Evolutionary conservation across 2,888 invertebrate genomes (phyloP).

Genomic region (Pristionchus japonicus): DNA sequence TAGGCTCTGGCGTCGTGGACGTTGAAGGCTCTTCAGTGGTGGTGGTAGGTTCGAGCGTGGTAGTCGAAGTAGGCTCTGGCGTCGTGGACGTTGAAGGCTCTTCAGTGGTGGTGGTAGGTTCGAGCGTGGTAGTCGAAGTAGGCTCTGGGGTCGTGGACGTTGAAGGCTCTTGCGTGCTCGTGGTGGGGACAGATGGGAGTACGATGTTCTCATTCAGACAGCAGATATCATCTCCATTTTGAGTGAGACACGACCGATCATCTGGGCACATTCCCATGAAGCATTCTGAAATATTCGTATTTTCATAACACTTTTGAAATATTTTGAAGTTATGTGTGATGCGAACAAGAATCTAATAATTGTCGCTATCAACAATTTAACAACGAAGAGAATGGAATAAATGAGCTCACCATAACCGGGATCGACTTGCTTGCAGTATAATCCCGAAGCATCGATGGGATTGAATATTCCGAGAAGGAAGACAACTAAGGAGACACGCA

Average conservation of each 20-base stretch:
- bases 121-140: neutral
- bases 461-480: neutral
- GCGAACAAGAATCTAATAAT: too few relatives aligned
- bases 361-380: too few relatives aligned
- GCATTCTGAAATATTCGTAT: constrained; percentile 7
- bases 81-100: neutral
- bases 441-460: neutral
- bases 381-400: neutral
- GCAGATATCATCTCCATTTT: neutral
- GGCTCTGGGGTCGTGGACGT: too few relatives aligned
- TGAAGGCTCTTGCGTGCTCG: neutral
- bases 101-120: neutral
- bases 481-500: neutral
- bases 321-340: too few relatives aligned
- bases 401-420: neutral
- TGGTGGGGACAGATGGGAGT: neutral
- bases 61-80: neutral
- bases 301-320: too few relatives aligned
- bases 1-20: neutral
- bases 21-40: neutral
- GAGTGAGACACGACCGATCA: neutral
- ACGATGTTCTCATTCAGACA: constrained; percentile 27
- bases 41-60: neutral
- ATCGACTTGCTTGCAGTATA: constrained; percentile 23
- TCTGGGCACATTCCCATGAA: constrained; percentile 29